A percentile compares a stretch with the other conserved stretches of the same genome.
Conservation (phyloP, 1,140 invertebrate genomes). For the Drosophila serrata region DNA sequence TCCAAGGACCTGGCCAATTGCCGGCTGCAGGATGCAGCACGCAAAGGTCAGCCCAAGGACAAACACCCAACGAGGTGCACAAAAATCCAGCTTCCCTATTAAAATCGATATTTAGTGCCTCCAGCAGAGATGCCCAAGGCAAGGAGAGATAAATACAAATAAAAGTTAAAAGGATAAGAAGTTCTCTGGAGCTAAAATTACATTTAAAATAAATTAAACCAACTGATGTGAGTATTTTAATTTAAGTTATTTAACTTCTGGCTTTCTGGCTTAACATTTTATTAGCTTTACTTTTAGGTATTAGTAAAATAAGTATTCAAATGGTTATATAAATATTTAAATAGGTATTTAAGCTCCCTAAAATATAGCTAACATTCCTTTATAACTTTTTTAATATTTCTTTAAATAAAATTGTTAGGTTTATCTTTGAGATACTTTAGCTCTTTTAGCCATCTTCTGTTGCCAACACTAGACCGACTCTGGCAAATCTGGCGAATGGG, state of each 20-base stretch:
- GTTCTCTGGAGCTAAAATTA: not conserved
- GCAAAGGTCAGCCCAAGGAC: conserved; percentile 75
- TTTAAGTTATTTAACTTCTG: not conserved
- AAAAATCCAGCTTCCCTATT: conserved; percentile 65
- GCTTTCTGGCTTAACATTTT: not conserved
- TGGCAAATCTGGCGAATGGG: conserved; percentile 22
- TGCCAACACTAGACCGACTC: conserved; percentile 14
- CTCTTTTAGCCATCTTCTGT: not conserved
- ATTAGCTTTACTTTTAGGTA: not conserved
- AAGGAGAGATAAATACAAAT: not conserved
- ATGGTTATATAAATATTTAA: not conserved
- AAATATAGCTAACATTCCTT: not conserved
- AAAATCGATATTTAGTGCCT: conserved; percentile 74
- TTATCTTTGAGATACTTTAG: not conserved
- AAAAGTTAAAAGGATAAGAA: not conserved
- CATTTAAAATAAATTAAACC: not conserved
- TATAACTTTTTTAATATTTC: too few relatives aligned
- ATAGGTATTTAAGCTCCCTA: accelerated
- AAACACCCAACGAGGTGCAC: conserved; percentile 64
- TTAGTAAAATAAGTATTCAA: not conserved
- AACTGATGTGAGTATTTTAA: not conserved
- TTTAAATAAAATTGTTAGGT: not conserved
- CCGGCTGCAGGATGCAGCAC: conserved; percentile 37
- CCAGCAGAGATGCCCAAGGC: conserved; percentile 46
- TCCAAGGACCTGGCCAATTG: conserved; percentile 39